Evolutionary conservation across 2,797 vertebrate species (phyloP).

Genomic region (Poecilia wingei): DNA sequence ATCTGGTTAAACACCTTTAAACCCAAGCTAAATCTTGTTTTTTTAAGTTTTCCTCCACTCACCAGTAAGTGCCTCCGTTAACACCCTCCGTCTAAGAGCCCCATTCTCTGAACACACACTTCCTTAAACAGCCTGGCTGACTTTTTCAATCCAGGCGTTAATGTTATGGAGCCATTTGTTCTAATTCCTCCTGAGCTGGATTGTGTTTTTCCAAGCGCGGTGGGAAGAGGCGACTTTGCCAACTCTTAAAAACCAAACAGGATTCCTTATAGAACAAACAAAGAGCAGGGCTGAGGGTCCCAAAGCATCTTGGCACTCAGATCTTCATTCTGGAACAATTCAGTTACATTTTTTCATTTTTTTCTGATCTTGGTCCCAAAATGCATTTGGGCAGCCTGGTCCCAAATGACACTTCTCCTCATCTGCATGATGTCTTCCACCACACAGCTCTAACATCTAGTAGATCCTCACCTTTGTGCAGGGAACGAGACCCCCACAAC

Average conservation of each 20-base stretch:
- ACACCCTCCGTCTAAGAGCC: slow-evolving; percentile 44
- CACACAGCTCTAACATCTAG: slow-evolving; percentile 62
- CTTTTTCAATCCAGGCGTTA: slow-evolving; percentile 34
- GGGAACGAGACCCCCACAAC: slow-evolving; percentile 43
- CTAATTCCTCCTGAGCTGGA: slow-evolving; percentile 14
- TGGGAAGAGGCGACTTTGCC: slow-evolving; percentile 22
- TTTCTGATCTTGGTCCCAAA: slow-evolving; percentile 56
- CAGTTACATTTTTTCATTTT: too few relatives aligned
- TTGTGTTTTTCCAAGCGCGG: not conserved
- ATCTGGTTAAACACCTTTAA: slow-evolving; percentile 9
- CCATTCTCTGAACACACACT: slow-evolving; percentile 43
- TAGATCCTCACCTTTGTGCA: slow-evolving; percentile 61
- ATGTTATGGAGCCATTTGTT: slow-evolving; percentile 22
- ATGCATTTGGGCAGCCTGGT: slow-evolving; percentile 65
- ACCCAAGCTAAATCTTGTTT: slow-evolving; percentile 14
- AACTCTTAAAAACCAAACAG: slow-evolving; percentile 9
- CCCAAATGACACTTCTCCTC: slow-evolving; percentile 76
- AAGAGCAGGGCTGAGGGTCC: slow-evolving; percentile 67
- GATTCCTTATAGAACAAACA: slow-evolving; percentile 22
- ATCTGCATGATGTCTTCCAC: slow-evolving; percentile 75
- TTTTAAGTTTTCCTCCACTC: slow-evolving; percentile 48
- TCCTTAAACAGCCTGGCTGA: slow-evolving; percentile 44
- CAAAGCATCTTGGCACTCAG: slow-evolving; percentile 61
- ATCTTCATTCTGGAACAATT: slow-evolving; percentile 34
- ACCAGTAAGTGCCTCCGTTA: slow-evolving; percentile 60